These are phyloP conservation scores for Trematomus loennbergii DNA, from an alignment of 2,113 vertebrate genomes.

Conservation along the genomic window DNA sequence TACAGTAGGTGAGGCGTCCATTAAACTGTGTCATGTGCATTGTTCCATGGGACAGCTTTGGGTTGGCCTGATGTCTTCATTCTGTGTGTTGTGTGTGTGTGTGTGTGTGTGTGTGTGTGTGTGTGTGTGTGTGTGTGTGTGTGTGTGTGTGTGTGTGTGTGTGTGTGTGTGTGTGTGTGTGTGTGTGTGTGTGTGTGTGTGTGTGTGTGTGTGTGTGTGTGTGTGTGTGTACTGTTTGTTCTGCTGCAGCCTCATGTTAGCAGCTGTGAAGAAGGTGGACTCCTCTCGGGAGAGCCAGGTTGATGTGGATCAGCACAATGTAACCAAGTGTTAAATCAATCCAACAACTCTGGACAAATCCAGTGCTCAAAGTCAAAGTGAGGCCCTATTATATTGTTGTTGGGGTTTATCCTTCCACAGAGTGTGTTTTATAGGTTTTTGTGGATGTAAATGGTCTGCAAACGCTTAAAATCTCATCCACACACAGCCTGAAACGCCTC, in stretches of 20 bases:
- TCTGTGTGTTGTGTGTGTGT: neutral
- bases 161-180: neutral
- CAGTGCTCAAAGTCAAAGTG: neutral
- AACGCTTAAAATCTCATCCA: no score
- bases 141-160: neutral
- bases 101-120: slow-evolving; percentile 14
- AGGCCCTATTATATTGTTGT: no score
- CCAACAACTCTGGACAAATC: neutral
- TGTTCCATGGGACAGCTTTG: neutral
- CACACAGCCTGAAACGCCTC: no score
- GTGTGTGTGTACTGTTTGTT: neutral
- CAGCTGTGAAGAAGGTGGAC: neutral
- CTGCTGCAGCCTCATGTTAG: neutral
- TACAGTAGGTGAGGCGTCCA: neutral
- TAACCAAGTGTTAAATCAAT: neutral
- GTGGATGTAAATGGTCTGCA: no score
- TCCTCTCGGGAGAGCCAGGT: accelerated
- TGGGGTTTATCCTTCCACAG: no score
- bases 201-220: neutral
- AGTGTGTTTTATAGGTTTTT: no score
- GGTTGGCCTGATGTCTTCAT: slow-evolving; percentile 18
- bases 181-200: no score
- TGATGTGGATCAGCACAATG: neutral
- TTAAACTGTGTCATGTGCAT: slow-evolving; percentile 16
- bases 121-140: neutral